Evolutionary conservation across 2,888 invertebrate species (phyloP).

Genomic region (Pedicia rivosa): DNA sequence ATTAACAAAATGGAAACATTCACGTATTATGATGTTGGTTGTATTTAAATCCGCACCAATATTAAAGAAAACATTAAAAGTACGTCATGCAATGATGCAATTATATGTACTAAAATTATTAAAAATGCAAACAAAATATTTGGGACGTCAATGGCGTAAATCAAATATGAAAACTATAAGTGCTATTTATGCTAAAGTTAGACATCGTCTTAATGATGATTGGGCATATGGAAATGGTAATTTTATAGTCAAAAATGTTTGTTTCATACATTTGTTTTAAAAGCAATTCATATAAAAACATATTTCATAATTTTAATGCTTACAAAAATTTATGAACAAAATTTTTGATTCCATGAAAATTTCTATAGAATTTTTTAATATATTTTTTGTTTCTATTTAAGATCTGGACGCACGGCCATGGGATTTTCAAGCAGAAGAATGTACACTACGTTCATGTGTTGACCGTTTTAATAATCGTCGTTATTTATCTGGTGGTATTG

Average conservation of each 20-base stretch:
- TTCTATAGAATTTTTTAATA: constrained; percentile 8
- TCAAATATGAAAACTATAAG: constrained; percentile 99
- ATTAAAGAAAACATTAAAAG: constrained; percentile 88
- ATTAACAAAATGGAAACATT: constrained; percentile 98
- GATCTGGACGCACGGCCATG: constrained; percentile 94
- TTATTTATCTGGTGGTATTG: constrained; percentile 37
- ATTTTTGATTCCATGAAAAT: not conserved
- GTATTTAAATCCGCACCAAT: constrained; percentile 99
- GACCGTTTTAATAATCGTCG: constrained; percentile 92
- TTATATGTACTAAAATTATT: constrained; percentile 92
- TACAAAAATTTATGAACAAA: constrained; percentile 11
- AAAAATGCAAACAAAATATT: constrained; percentile 99
- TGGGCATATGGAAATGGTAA: constrained; percentile 99
- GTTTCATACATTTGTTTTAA: no score
- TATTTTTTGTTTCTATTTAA: constrained; percentile 16
- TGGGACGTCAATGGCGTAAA: constrained; percentile 97
- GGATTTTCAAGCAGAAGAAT: constrained; percentile 98
- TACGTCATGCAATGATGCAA: constrained; percentile 92
- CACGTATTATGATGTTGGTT: constrained; percentile 98
- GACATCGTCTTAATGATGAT: constrained; percentile 94
- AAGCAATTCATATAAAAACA: not conserved
- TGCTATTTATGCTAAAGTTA: constrained; percentile 93
- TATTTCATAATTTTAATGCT: constrained; percentile 1
- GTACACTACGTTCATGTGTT: constrained; percentile 80
- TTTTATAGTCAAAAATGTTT: no score